phyloP scores from a whole-genome alignment of 1,140 invertebrate species.

The Delia radicum region DNA sequence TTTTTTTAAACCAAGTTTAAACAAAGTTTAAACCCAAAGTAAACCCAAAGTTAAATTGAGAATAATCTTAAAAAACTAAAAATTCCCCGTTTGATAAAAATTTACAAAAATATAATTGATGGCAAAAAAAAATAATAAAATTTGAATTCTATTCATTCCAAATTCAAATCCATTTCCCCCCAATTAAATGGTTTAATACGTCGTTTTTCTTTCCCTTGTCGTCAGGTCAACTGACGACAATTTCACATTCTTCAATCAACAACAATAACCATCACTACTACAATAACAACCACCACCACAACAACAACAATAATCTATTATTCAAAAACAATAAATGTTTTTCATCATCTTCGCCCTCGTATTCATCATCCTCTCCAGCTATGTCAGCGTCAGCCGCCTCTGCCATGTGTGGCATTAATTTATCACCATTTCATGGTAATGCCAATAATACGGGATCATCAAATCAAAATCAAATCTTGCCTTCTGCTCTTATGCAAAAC shows the following conservation, averaged over 20 bases:
- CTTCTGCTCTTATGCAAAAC: slow-evolving; percentile 28
- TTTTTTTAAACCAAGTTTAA: slow-evolving; percentile 24
- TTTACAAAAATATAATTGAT: neutral
- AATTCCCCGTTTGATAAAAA: neutral
- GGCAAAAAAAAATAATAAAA: neutral
- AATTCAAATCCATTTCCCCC: neutral
- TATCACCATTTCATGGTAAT: slow-evolving; percentile 48
- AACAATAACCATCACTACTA: slow-evolving; percentile 36
- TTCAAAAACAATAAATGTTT: slow-evolving; percentile 33
- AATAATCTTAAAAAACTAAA: neutral
- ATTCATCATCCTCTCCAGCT: slow-evolving; percentile 27
- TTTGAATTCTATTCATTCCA: slow-evolving; percentile 4
- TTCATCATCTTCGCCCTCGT: slow-evolving; percentile 4
- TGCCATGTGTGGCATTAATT: slow-evolving; percentile 52
- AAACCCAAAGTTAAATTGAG: slow-evolving; percentile 31
- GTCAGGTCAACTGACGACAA: slow-evolving; percentile 57
- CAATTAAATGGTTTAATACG: slow-evolving; percentile 51
- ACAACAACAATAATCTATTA: slow-evolving; percentile 39
- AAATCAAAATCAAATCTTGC: slow-evolving; percentile 28
- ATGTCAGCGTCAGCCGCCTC: slow-evolving; percentile 41
- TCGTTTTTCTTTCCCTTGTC: slow-evolving; percentile 56
- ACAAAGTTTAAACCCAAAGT: slow-evolving; percentile 16
- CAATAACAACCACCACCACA: slow-evolving; percentile 29
- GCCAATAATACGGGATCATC: neutral
- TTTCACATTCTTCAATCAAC: slow-evolving; percentile 10